Base-by-base conservation (phyloP, 2,797 vertebrate genomes). In the Hippocampus kuda region DNA sequence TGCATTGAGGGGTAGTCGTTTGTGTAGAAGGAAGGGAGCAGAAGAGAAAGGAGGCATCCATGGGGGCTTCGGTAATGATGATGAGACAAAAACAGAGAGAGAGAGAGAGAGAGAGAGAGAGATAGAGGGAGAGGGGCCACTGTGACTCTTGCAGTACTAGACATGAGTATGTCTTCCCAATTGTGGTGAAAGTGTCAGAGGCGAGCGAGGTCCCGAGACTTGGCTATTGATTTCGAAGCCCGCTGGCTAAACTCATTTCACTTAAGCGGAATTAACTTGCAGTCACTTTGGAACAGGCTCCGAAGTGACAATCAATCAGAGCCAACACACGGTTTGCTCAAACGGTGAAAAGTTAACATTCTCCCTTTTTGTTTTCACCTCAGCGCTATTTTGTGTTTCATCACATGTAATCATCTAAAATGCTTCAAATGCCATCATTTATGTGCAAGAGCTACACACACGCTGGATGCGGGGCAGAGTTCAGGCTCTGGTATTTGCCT, bases 401-500 rank as follows among this genome's bases (percentile, higher is more conserved):
- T 48, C 24, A 26, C 24, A 49, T 27, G 24, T 48, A 65, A 24
- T 65, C 63, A 65, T 18, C 42, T 49, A 48, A 48, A 48, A 16
- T 20, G 26, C 15, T 34, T 27, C 5, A 7, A 49, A 48, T 65
- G 63, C 9, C 63, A 49, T 49, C n/a, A 18, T 27, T 27, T 42
- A 64, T 41, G 51, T 49, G 60, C 38, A 48, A 56, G 18, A 69
- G 44, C 73, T 22, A 68, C 22, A 57, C 27, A 68, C 54, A 72
- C 16, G 38, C 22, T 1, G 16, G 59, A 70, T 65, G 16, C 62
- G 16, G 57, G 53, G 8, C 12, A 68, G 53, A 73, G 83, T 75
- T 83, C 81, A 84, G 67, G 63, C 66, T 73, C 73, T 83, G 80
- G 75, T 84, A 86, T 86, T 87, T 84, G 26, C 70, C 67, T 85